A percentile compares a stretch with the other conserved stretches of the same genome.
Conservation (phyloP, 2,797 vertebrate species). For the Pangasius krempfi region DNA sequence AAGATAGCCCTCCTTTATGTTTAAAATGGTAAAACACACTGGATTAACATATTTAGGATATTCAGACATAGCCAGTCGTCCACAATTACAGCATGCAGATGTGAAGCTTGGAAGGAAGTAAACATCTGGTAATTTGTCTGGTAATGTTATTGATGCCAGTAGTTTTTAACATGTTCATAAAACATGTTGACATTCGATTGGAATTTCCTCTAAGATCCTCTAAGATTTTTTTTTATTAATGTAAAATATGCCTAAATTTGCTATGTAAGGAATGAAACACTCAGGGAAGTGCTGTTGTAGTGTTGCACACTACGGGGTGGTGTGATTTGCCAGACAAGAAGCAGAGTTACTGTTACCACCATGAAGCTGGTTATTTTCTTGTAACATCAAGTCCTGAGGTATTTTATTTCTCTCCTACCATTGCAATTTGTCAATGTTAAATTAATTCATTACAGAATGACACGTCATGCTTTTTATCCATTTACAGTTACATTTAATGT, state of each 20-base stretch:
- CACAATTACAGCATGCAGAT: slow-evolving; percentile 19
- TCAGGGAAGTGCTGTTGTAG: background rate
- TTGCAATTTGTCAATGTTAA: background rate
- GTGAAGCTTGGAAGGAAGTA: slow-evolving; percentile 8
- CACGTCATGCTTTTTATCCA: background rate
- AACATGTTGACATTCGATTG: background rate
- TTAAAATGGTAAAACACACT: slow-evolving; percentile 43
- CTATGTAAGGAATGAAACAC: background rate
- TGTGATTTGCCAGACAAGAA: background rate
- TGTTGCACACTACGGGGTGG: background rate
- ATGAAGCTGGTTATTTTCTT: background rate
- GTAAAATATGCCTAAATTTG: background rate
- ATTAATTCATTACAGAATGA: background rate
- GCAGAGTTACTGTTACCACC: background rate
- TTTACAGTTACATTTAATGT: background rate
- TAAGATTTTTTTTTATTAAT: background rate
- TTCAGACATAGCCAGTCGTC: slow-evolving; percentile 66
- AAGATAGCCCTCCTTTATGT: slow-evolving; percentile 62
- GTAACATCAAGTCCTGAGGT: background rate
- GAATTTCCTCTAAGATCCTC: background rate
- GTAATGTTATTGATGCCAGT: background rate
- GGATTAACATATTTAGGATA: slow-evolving; percentile 64
- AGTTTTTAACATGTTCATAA: background rate
- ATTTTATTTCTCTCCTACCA: background rate
- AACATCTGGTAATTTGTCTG: slow-evolving; percentile 23